Evolutionary conservation across 2,888 invertebrate species (phyloP).

Genomic region (Baccha elongata): DNA sequence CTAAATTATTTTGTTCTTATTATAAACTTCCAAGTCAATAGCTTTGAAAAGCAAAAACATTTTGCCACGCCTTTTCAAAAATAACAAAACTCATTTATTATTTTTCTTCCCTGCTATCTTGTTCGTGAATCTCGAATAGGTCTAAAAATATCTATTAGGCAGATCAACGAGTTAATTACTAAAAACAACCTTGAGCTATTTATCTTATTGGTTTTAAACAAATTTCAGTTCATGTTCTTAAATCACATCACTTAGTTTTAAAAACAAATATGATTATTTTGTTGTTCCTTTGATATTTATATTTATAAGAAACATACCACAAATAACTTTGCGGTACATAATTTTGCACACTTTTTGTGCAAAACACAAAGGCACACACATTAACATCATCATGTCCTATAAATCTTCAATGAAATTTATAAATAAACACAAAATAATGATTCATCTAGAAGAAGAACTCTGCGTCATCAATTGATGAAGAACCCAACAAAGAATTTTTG

Average conservation of each 20-base stretch:
- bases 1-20: too few relatives aligned
- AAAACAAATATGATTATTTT: slow-evolving; percentile 24
- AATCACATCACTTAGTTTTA: slow-evolving; percentile 13
- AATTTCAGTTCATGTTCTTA: slow-evolving; percentile 3
- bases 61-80: too few relatives aligned
- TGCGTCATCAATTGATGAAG: slow-evolving; percentile 52
- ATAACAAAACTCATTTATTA: too few relatives aligned
- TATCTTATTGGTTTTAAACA: not conserved
- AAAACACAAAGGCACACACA: slow-evolving; percentile 52
- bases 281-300: not conserved
- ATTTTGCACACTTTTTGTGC: slow-evolving; percentile 41
- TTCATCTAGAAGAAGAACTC: slow-evolving; percentile 43
- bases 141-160: slow-evolving; percentile 14
- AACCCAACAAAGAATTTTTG: slow-evolving; percentile 54
- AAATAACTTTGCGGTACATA: slow-evolving; percentile 36
- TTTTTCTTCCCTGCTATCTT: not conserved
- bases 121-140: not conserved
- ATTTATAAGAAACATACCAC: not conserved
- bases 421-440: slow-evolving; percentile 66
- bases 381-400: slow-evolving; percentile 14
- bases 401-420: slow-evolving; percentile 69
- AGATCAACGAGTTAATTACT: slow-evolving; percentile 10
- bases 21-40: too few relatives aligned
- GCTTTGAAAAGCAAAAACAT: too few relatives aligned
- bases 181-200: slow-evolving; percentile 34